These are phyloP conservation scores for Plestiodon gilberti DNA, from an alignment of 2,113 vertebrate genomes.

Conservation along the genomic window DNA sequence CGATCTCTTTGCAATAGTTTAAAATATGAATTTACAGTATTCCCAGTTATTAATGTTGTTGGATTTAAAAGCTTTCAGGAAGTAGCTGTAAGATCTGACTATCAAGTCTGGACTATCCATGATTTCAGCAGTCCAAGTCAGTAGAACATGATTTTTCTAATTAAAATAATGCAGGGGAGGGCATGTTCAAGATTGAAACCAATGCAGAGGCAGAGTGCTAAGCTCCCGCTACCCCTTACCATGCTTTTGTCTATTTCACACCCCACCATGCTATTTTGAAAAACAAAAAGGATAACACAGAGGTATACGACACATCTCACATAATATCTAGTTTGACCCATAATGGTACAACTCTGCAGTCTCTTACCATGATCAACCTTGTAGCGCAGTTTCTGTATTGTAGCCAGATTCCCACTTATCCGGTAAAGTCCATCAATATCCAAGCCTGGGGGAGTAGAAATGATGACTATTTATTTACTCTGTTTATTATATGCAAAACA, in stretches of 20 bases:
- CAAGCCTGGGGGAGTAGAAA: conserved; percentile 74
- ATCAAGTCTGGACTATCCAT: neutral
- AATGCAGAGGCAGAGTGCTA: too few species aligned
- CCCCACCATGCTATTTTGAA: too few species aligned
- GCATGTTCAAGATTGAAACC: too few species aligned
- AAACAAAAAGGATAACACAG: too few species aligned
- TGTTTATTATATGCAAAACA: neutral
- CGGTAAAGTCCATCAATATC: conserved; percentile 93
- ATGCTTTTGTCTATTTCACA: too few species aligned
- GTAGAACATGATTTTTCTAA: neutral
- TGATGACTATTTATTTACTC: neutral
- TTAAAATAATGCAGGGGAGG: too few species aligned
- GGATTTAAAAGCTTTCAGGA: neutral
- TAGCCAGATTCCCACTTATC: conserved; percentile 93
- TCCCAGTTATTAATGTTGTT: neutral
- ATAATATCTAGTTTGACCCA: too few species aligned
- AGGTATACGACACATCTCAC: too few species aligned
- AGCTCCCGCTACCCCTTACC: too few species aligned
- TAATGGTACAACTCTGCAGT: neutral
- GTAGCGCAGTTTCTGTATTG: conserved; percentile 93
- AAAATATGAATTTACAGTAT: neutral
- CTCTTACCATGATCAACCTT: conserved; percentile 91
- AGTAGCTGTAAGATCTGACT: neutral
- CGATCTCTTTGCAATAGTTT: neutral
- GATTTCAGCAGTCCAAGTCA: neutral